Conservation (phyloP, 2,113 vertebrate species). For the Corapipo altera region DNA sequence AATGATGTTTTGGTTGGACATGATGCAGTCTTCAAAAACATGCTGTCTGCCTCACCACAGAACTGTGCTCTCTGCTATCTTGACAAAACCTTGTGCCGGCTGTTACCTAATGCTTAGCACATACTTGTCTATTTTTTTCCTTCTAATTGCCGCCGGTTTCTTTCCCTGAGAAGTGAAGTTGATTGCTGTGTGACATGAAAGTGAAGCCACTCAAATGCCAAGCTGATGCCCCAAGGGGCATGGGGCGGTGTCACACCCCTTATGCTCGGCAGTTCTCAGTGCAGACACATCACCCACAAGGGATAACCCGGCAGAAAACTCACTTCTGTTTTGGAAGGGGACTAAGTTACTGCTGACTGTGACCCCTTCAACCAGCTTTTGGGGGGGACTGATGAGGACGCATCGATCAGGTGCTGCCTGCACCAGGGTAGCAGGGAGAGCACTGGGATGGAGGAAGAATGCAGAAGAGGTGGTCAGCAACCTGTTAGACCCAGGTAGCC, state of each 20-base stretch:
- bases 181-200: not conserved
- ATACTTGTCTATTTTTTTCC: not conserved
- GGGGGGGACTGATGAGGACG: not conserved
- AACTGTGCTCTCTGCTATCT: not conserved
- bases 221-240: not conserved
- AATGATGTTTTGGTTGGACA: not conserved
- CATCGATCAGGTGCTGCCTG: accelerated
- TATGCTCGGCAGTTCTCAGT: not conserved
- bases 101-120: not conserved
- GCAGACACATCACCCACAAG: not conserved
- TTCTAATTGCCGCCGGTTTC: not conserved
- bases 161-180: not conserved
- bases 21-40: not conserved
- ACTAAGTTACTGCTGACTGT: not conserved
- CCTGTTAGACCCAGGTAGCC: not conserved
- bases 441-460: not conserved
- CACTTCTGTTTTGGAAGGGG: not conserved
- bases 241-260: not conserved
- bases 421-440: not conserved
- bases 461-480: not conserved
- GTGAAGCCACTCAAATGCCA: not conserved
- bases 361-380: not conserved
- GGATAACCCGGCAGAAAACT: not conserved
- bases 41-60: not conserved
- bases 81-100: not conserved